Percentiles rank a stretch among this genome's conserved stretches.
These are phyloP conservation scores for Quadroppia sp. DNA, from an alignment of 2,888 invertebrate genomes.

Conservation along the genomic window DNA sequence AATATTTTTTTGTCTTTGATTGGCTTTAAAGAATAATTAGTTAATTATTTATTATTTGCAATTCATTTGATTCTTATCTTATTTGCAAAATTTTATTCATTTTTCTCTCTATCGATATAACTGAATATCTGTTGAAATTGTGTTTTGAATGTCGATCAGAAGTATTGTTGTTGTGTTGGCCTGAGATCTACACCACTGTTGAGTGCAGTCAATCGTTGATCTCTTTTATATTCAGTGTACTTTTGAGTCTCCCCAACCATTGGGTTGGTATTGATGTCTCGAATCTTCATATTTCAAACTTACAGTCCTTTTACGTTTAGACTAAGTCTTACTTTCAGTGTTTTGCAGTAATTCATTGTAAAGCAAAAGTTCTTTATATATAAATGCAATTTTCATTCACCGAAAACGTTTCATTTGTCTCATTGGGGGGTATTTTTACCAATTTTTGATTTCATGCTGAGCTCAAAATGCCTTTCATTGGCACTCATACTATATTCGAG, in stretches of 20 bases:
- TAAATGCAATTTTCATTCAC: constrained; percentile 32
- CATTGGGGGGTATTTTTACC: constrained; percentile 25
- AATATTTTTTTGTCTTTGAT: no score
- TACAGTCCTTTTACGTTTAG: background rate
- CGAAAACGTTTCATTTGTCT: constrained; percentile 33
- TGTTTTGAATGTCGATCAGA: background rate
- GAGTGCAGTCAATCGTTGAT: constrained; percentile 11
- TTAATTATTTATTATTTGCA: no score
- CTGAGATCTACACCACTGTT: constrained; percentile 20
- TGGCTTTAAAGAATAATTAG: no score
- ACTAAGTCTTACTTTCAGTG: constrained; percentile 15
- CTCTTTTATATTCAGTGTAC: background rate
- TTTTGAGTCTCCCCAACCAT: background rate
- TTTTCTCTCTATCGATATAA: background rate
- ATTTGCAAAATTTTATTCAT: no score
- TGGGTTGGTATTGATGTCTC: background rate
- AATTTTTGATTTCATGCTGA: constrained; percentile 32
- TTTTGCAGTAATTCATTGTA: constrained; percentile 15
- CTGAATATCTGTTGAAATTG: background rate
- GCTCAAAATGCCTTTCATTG: constrained; percentile 19
- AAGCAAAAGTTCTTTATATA: constrained; percentile 7
- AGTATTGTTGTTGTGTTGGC: background rate
- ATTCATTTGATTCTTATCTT: no score
- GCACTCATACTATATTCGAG: constrained; percentile 2
- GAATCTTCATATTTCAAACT: background rate